Percentiles rank a stretch among this genome's conserved stretches.
phyloP scores from a whole-genome alignment of 1,140 invertebrate genomes.

The Reticulitermes speratus region DNA sequence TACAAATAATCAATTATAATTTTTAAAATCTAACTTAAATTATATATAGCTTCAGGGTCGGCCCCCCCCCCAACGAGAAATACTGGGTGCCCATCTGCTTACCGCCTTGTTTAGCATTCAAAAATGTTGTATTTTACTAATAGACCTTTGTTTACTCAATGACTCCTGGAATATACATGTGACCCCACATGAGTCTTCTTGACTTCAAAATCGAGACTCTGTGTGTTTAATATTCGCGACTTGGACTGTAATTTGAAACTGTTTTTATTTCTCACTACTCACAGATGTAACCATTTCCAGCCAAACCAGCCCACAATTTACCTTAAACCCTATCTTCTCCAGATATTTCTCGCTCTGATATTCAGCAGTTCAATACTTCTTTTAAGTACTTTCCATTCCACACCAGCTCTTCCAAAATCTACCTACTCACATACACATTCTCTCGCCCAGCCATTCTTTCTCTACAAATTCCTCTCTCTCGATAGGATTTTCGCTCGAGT shows the following conservation, averaged over 20 bases:
- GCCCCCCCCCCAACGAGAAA: too few species aligned
- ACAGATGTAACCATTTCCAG: neutral
- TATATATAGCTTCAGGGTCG: too few species aligned
- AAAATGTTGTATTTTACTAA: too few species aligned
- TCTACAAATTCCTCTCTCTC: neutral
- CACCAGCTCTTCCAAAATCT: neutral
- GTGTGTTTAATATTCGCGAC: too few species aligned
- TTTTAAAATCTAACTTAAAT: too few species aligned
- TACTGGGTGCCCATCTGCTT: too few species aligned
- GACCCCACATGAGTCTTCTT: too few species aligned
- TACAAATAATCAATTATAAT: too few species aligned
- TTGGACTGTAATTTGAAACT: neutral
- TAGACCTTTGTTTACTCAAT: too few species aligned
- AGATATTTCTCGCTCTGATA: neutral
- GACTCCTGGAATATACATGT: too few species aligned
- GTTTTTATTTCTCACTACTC: neutral
- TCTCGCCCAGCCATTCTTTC: neutral
- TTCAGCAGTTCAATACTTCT: neutral
- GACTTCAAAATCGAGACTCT: too few species aligned
- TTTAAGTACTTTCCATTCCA: neutral
- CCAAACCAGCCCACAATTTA: neutral
- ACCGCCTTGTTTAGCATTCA: too few species aligned
- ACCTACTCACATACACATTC: neutral
- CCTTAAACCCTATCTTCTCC: neutral
- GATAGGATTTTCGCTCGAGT: conserved; percentile 6